Percentiles rank a stretch among this genome's conserved stretches.
Evolutionary conservation across 2,888 invertebrate species (phyloP).

Genomic region (Microplitis manilae): DNA sequence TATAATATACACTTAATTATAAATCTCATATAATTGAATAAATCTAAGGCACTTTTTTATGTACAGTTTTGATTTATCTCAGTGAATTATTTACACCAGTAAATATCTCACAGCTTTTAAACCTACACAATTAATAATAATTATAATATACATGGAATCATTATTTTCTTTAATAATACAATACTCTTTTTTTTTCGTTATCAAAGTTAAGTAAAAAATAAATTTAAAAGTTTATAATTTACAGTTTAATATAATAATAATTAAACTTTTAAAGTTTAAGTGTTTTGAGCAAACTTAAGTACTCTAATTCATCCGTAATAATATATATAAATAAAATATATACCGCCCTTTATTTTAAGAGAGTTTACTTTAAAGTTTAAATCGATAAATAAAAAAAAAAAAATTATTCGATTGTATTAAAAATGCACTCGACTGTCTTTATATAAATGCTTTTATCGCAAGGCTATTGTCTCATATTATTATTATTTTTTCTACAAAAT

Average conservation of each 20-base stretch:
- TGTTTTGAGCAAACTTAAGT: constrained; percentile 23
- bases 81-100: constrained; percentile 1
- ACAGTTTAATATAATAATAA: background rate
- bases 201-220: constrained; percentile 1
- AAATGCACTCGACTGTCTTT: background rate
- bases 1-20: background rate
- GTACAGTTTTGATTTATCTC: constrained; percentile 4
- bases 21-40: constrained; percentile 8
- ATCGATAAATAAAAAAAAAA: too few relatives aligned
- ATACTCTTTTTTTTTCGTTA: background rate
- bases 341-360: background rate
- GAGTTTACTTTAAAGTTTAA: too few relatives aligned
- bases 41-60: constrained; percentile 15
- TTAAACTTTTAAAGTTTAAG: background rate
- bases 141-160: constrained; percentile 4
- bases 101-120: background rate
- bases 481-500: too few relatives aligned
- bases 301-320: constrained; percentile 18
- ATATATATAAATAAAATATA: constrained; percentile 19
- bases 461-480: too few relatives aligned
- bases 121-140: background rate
- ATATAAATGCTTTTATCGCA: background rate
- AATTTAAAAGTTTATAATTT: background rate
- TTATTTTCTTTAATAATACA: background rate
- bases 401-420: too few relatives aligned